Base-by-base conservation (phyloP, 2,113 vertebrate species). In the Sardina pilchardus region DNA sequence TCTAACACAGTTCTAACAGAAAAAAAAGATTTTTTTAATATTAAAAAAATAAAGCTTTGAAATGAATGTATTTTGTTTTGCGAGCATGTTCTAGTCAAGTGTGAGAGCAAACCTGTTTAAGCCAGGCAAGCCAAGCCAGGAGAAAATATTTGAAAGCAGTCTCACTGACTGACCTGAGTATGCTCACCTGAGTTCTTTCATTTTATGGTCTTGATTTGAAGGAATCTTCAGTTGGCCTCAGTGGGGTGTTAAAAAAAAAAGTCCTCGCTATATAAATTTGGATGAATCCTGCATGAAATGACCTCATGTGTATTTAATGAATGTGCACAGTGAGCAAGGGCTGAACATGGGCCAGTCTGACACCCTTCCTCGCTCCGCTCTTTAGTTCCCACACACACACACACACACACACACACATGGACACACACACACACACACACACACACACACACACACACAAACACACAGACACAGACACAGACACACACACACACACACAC, bases 1-100 rank as follows among this genome's bases (percentile, higher is more conserved):
- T 78, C 63, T 78, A 78, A 78, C 71, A 78, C 71, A 78, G 71
- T 78, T 78, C 71, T 78, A 78, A 78, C 71, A 78, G 19, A 34
- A 78, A 78, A 78, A 78, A 59, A 78, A 78, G 34, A 4, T 78
- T 78, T 78, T 71, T 78, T 78, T 39, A 78, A 78, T 36, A 78
- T 36, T 78, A 78, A 78, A 78, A 78, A 78, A 78, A 78, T 78
- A 78, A 78, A 78, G 71, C 26, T 78, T 78, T 78, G 34, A 78
- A 78, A 78, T 34, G 12, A 78, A 78, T 78, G 16, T 36, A 5
- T 78, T 78, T 78, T 78, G 30, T 36, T 78, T 36, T 78, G 71
- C 24, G 59, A 63, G 21, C 10, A 6, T 71, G 63, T 71, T 71
- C 63, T 71, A 34, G 8, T 71, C 12, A 10, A 78, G 71, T 39